Evolutionary conservation across 2,888 invertebrate species (phyloP).

Genomic region (Boloria selene): DNA sequence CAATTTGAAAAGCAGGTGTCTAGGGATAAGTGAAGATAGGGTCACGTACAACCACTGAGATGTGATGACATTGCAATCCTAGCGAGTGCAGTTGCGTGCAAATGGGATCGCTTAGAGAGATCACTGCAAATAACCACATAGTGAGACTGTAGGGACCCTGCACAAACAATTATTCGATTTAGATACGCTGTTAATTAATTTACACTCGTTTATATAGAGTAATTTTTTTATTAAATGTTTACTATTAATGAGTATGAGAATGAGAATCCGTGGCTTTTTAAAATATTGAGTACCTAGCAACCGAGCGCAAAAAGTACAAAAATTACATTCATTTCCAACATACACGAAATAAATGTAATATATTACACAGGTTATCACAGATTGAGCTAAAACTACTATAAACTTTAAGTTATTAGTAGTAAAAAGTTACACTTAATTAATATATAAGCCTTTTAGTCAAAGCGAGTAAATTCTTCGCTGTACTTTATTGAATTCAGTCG

Average conservation of each 20-base stretch:
- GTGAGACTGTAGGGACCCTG: conserved; percentile 14
- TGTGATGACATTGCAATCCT: conserved; percentile 77
- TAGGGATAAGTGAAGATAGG: conserved; percentile 73
- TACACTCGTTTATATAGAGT: neutral
- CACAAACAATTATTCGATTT: conserved; percentile 29
- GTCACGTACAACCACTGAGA: conserved; percentile 73
- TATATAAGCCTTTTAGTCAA: conserved; percentile 78
- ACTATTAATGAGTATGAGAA: too few species aligned
- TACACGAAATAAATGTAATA: too few species aligned
- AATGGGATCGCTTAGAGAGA: conserved; percentile 49
- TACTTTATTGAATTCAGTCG: conserved; percentile 76
- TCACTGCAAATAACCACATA: conserved; percentile 38
- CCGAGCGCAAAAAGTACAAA: too few species aligned
- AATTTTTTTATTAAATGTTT: too few species aligned
- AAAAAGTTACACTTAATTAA: conserved; percentile 73
- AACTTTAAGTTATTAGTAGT: conserved; percentile 44
- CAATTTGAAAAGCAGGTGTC: conserved; percentile 74
- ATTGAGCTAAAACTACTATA: too few species aligned
- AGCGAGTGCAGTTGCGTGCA: conserved; percentile 58
- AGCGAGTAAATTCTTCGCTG: conserved; percentile 72
- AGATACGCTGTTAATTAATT: neutral
- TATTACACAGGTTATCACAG: too few species aligned
- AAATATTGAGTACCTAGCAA: too few species aligned
- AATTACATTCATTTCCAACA: too few species aligned
- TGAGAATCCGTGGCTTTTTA: too few species aligned